Conservation (phyloP, 2,113 vertebrate genomes). For the Corvus moneduloides region DNA sequence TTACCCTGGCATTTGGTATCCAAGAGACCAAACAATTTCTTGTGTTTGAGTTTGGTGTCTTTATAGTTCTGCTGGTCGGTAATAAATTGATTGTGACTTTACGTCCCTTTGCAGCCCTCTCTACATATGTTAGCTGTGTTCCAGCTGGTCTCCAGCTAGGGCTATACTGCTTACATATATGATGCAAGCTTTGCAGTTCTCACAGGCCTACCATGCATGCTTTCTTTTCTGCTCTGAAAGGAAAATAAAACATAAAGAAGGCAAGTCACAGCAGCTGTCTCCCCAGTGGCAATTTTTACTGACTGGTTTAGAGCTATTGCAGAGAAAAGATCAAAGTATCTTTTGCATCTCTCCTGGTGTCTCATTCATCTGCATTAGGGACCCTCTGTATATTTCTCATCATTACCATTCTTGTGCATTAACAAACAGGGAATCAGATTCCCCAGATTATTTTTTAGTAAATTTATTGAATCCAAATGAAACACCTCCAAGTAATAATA, state of each 20-base stretch:
- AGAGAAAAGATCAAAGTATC: neutral
- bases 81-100: neutral
- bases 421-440: neutral
- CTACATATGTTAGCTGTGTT: neutral
- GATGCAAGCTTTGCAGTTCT: neutral
- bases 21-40: neutral
- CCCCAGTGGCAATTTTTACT: neutral
- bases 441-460: neutral
- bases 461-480: neutral
- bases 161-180: neutral
- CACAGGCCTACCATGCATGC: fast-evolving
- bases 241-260: neutral
- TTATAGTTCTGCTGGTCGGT: neutral
- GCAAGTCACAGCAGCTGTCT: neutral
- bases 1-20: neutral
- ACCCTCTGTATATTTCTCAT: neutral
- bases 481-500: neutral
- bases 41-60: neutral
- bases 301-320: neutral
- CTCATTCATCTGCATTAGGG: neutral
- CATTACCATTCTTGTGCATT: neutral
- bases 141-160: neutral
- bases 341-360: neutral
- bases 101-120: neutral
- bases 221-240: neutral